Conservation (phyloP, 2,797 vertebrate species). For the Sardinella longiceps region DNA sequence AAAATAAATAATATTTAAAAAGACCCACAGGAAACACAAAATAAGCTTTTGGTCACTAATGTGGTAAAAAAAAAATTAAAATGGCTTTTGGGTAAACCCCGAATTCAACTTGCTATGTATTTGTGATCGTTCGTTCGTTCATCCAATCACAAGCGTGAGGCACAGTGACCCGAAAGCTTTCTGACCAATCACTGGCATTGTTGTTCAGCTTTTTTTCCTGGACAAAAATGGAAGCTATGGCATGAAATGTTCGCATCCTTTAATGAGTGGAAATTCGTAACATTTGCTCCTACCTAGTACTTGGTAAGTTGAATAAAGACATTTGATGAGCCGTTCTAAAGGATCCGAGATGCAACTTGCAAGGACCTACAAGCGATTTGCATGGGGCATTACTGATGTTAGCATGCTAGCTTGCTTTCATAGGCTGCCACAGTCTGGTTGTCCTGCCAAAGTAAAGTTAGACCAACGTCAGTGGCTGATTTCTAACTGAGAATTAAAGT, state of each 20-base stretch:
- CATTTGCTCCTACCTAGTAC: background rate
- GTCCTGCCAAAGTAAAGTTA: too few relatives aligned
- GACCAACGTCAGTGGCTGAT: background rate
- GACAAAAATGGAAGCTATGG: background rate
- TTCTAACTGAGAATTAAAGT: too few relatives aligned
- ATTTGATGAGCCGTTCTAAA: background rate
- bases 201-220: background rate
- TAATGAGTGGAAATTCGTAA: background rate
- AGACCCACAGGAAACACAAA: too few relatives aligned
- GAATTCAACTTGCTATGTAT: background rate
- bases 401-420: background rate
- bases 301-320: background rate
- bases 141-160: slow-evolving; percentile 1
- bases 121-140: background rate
- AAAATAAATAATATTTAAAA: too few relatives aligned
- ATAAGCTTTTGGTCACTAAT: too few relatives aligned
- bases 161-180: background rate
- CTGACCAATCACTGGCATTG: background rate
- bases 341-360: background rate
- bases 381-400: background rate
- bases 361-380: background rate
- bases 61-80: too few relatives aligned
- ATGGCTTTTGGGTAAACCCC: too few relatives aligned
- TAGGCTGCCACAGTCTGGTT: background rate
- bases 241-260: background rate